Percentiles rank a stretch among this genome's conserved stretches.
phyloP scores from a whole-genome alignment of 2,888 invertebrate genomes.

The Anticlea derivata region DNA sequence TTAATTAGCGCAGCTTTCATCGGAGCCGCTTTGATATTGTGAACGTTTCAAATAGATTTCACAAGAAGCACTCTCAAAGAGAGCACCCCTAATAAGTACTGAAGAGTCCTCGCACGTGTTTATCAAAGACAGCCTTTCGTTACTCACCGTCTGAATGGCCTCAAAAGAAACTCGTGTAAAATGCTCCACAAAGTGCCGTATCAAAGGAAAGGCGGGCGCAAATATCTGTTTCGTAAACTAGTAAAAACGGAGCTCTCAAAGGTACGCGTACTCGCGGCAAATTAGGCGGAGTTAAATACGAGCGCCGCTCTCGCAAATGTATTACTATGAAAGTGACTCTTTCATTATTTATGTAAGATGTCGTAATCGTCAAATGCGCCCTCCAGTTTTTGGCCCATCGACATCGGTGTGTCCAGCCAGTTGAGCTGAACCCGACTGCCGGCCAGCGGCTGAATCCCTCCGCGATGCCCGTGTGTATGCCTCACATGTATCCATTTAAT shows the following conservation, averaged over 20 bases:
- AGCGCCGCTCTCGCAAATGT: constrained; percentile 76
- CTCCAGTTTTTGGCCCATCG: constrained; percentile 58
- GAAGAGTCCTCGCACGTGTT: constrained; percentile 85
- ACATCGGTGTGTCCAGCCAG: constrained; percentile 27
- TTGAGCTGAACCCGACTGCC: constrained; percentile 23
- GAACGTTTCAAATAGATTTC: constrained; percentile 83
- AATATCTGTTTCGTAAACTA: constrained; percentile 84
- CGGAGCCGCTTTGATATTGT: constrained; percentile 78
- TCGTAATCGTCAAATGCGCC: constrained; percentile 72
- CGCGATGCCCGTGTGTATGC: constrained; percentile 26
- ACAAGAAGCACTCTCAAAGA: constrained; percentile 82
- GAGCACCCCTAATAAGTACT: constrained; percentile 84
- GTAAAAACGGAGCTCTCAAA: constrained; percentile 83
- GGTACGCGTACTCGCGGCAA: constrained; percentile 81
- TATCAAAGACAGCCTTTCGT: constrained; percentile 85
- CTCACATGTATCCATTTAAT: constrained; percentile 83
- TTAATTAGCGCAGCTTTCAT: constrained; percentile 82
- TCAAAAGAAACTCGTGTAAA: constrained; percentile 84
- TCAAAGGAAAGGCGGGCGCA: constrained; percentile 83
- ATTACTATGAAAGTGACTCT: constrained; percentile 77
- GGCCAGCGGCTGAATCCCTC: constrained; percentile 24
- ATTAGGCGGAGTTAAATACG: constrained; percentile 83
- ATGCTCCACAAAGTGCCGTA: constrained; percentile 84
- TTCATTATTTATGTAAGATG: constrained; percentile 80
- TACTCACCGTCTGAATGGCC: constrained; percentile 84